Evolutionary conservation across 2,797 vertebrate genomes (phyloP).

Genomic region (Phrynocephalus vlangalii): DNA sequence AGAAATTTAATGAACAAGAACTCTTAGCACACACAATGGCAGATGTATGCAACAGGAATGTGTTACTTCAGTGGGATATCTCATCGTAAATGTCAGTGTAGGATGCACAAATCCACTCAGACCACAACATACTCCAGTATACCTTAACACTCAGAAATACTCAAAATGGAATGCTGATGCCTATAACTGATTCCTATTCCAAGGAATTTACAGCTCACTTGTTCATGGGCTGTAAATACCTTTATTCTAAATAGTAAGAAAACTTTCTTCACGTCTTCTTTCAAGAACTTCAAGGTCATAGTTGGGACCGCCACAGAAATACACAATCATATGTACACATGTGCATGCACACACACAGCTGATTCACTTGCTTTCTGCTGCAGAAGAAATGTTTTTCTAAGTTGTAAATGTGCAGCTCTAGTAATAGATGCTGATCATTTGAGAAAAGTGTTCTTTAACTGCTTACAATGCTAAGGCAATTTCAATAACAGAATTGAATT

Average conservation of each 20-base stretch:
- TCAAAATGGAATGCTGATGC: neutral
- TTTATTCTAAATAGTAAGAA: slow-evolving; percentile 36
- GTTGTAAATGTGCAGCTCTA: slow-evolving; percentile 61
- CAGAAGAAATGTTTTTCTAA: slow-evolving; percentile 37
- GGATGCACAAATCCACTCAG: no score
- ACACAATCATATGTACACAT: slow-evolving; percentile 30
- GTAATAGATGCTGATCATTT: slow-evolving; percentile 68
- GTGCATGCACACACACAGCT: slow-evolving; percentile 1
- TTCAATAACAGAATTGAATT: slow-evolving; percentile 59
- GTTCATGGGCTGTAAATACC: slow-evolving; percentile 35
- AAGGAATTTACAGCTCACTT: slow-evolving; percentile 38
- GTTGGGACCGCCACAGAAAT: slow-evolving; percentile 46
- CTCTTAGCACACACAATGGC: no score
- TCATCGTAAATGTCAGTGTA: no score
- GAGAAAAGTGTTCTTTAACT: slow-evolving; percentile 62
- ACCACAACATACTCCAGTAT: neutral
- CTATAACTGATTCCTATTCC: slow-evolving; percentile 18
- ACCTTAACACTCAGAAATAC: neutral
- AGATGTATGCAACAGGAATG: no score
- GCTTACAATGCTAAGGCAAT: slow-evolving; percentile 61
- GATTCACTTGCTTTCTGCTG: slow-evolving; percentile 57
- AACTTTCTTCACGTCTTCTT: slow-evolving; percentile 45
- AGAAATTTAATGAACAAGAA: neutral
- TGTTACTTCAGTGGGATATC: no score
- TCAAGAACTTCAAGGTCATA: slow-evolving; percentile 54